Conservation (phyloP, 2,888 invertebrate species). For the Plemyria rubiginata region DNA sequence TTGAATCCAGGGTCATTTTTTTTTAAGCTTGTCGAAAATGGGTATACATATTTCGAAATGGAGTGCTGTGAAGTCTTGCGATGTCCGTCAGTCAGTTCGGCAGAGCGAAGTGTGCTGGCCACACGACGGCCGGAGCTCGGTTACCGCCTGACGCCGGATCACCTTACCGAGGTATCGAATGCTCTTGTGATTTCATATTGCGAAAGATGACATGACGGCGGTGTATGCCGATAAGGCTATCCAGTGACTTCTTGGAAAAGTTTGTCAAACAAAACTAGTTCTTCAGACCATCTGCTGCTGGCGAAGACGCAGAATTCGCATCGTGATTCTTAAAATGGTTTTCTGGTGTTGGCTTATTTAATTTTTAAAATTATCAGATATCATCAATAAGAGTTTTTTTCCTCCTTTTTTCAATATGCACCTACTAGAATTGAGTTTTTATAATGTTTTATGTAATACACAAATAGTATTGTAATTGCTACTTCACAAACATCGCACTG, state of each 20-base stretch:
- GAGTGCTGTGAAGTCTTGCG: constrained; percentile 34
- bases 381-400: too few species aligned
- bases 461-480: not conserved
- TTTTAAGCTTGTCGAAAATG: too few species aligned
- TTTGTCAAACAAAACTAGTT: constrained; percentile 4
- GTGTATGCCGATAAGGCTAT: constrained; percentile 39
- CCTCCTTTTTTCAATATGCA: too few species aligned
- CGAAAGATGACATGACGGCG: constrained; percentile 48
- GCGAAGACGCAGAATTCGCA: not conserved
- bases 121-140: constrained; percentile 53
- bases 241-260: constrained; percentile 40
- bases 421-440: too few species aligned
- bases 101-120: constrained; percentile 61
- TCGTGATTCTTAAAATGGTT: not conserved
- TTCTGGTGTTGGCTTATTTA: not conserved
- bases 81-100: constrained; percentile 63
- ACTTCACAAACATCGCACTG: not conserved
- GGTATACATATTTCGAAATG: not conserved
- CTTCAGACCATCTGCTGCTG: constrained; percentile 21
- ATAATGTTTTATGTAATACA: too few species aligned
- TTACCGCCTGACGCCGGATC: constrained; percentile 73
- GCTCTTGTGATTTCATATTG: constrained; percentile 53
- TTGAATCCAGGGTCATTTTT: too few species aligned
- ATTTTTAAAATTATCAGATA: too few species aligned
- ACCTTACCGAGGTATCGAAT: constrained; percentile 51